Base-by-base conservation (phyloP, 2,113 vertebrate genomes). In the Albula goreensis region DNA sequence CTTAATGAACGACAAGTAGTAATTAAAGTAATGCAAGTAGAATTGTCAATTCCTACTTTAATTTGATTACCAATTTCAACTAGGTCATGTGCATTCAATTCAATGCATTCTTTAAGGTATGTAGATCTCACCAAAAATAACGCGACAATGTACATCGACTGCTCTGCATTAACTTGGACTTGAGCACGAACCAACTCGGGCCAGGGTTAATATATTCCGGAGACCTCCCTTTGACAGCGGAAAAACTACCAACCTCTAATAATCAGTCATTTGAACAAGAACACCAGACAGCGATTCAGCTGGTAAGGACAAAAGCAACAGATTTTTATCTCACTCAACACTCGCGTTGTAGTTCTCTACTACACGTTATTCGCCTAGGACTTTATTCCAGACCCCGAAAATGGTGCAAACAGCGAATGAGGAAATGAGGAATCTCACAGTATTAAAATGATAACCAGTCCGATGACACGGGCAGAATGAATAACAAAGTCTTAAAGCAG, bases 321-420 rank as follows among this genome's bases (percentile, higher is more conserved):
- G 85, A 85, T 85, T 13, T 13, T 85, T 12, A n/a, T 78, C 50
- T 8, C 22, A 48, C 19, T 51, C 5, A 50, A 6, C n/a, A 85
- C 48, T 13, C 1, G 25, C 70, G 31, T n/a, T 48, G 78, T 17
- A 48, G 48, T 5, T 49, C 53, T 9, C n/a, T 53, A 53, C 25
- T 60, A 5, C 78, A 25, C 53, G 66, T 50, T 50, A 53, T 22
- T 50, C 25, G 31, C 52, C 53, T 31, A 60, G 49, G 56, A 81
- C 56, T 63, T 78, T 78, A 70, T 25, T 19, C 22, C n/a, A 74
- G 25, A n/a, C 4, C 31, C 6, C 31, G 31, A 74, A 74, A 56
- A 57, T 50, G 31, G 22, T 19, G 78, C 78, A 80, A 85, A 81
- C 84, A 85, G 60, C 51, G 53, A 80, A 85, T 57, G 31, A 41